Conservation (phyloP, 2,888 invertebrate species). For the Atherix ibis region DNA sequence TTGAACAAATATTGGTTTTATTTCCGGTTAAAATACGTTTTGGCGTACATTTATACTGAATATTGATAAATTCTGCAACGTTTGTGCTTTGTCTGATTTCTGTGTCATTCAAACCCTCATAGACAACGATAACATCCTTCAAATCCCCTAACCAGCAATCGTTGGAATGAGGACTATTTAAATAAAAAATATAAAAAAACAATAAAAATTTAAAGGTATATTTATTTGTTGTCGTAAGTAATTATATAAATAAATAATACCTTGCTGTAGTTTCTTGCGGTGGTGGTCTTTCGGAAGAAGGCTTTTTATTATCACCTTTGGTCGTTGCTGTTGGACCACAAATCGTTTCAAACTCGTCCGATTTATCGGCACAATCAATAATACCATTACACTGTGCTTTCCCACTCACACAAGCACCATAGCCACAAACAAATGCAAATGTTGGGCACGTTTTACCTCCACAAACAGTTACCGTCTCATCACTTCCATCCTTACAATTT, state of each 20-base stretch:
- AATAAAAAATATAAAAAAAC: too few relatives aligned
- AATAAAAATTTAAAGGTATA: too few relatives aligned
- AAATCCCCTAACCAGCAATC: too few relatives aligned
- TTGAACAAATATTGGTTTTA: constrained; percentile 6
- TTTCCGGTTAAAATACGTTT: constrained; percentile 5
- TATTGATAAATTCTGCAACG: background rate
- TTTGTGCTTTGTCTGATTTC: background rate
- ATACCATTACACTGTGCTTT: constrained; percentile 33
- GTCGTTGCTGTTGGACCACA: too few relatives aligned
- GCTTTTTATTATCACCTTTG: too few relatives aligned
- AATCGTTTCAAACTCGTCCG: constrained; percentile 9
- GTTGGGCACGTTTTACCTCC: constrained; percentile 26
- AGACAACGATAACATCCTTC: background rate
- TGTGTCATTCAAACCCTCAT: background rate
- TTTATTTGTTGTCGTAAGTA: too few relatives aligned
- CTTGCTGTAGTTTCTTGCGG: too few relatives aligned
- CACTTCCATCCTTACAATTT: constrained; percentile 17
- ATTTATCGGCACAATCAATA: constrained; percentile 12
- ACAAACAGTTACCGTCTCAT: constrained; percentile 15
- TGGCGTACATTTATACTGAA: constrained; percentile 7
- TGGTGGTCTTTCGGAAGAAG: too few relatives aligned
- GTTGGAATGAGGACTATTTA: too few relatives aligned
- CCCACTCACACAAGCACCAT: constrained; percentile 44
- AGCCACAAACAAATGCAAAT: constrained; percentile 41
- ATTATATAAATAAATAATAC: too few relatives aligned